Evolutionary conservation across 2,113 vertebrate species (phyloP).

Genomic region (Paracanthobrama guichenoti): DNA sequence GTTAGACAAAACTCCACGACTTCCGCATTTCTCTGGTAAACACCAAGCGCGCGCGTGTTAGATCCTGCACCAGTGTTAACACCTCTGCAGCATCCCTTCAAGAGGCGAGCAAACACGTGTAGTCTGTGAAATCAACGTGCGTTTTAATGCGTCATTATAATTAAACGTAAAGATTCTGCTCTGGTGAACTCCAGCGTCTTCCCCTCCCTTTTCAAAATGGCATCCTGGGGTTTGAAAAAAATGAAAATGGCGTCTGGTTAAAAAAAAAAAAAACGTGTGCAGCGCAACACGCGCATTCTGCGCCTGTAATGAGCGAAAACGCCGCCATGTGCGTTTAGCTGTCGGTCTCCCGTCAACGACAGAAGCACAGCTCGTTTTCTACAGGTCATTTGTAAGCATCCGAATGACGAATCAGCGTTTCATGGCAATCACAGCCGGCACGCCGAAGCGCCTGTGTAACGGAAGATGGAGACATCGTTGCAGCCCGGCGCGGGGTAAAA

Average conservation of each 20-base stretch:
- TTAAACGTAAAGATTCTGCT: too few species aligned
- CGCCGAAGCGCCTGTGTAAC: background rate
- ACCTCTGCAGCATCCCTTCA: background rate
- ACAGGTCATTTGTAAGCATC: background rate
- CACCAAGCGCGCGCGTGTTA: too few species aligned
- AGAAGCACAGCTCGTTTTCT: background rate
- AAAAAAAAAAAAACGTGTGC: conserved; percentile 1
- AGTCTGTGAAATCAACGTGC: too few species aligned
- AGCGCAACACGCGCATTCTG: background rate
- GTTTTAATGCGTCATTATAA: too few species aligned
- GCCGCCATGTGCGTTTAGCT: background rate
- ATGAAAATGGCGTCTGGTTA: conserved; percentile 58
- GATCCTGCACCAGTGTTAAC: background rate
- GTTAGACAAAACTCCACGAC: background rate
- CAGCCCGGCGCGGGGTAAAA: background rate
- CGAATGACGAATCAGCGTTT: background rate
- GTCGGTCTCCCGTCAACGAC: background rate
- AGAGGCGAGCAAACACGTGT: too few species aligned
- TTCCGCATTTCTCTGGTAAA: background rate
- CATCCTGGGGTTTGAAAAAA: conserved; percentile 32
- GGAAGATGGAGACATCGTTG: background rate
- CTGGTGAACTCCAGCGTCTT: background rate
- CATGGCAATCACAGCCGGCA: background rate
- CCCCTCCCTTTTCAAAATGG: conserved; percentile 54
- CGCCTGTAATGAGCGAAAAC: background rate